Base-by-base conservation (phyloP, 2,888 invertebrate genomes). In the Drosophila robusta region DNA sequence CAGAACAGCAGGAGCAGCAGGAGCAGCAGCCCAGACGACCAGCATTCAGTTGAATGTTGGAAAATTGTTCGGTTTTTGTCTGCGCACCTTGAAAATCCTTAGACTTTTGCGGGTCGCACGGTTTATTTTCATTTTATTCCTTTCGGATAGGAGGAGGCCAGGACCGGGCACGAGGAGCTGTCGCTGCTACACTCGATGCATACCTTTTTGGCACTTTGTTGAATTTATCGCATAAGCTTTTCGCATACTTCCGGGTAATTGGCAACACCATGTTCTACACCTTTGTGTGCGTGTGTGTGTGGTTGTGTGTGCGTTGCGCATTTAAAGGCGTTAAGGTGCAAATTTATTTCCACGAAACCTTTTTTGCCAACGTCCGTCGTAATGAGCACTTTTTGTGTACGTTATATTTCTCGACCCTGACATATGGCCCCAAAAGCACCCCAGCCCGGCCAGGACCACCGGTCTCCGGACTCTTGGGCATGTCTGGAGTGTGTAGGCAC, bases 241-340 rank as follows among this genome's bases (percentile, higher is more conserved):
- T 84, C 82, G 87, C 89, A 89, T 87, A 87, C 87, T 89, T 87
- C 87, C 82, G 89, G 82, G 90, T 88, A 88, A 88, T 88, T 88
- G 88, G 90, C 88, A 89, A 88, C 88, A 79, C 89, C 87, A 75
- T 81, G 77, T 86, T 68, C 78, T 62, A 73, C 70, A 75, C 70
- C 62, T 32, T 45, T 54, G 14, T 41, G 47, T 54, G 47, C 46
- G 42, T 52, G 36, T 52, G 44, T 34, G 41, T 45, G 56, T 54
- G n/a, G n/a, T n/a, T n/a, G 70, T 69, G 78, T 68, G 63, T 78
- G 70, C 47, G 71, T 70, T 70, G 81, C 68, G 71, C 87, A 81
- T 89, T 88, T 87, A 89, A 89, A 89, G 89, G 89, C 90, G 89
- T 87, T 87, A 90, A 89, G 90, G 90, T 90, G 89, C 80, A 89